Conservation (phyloP, 2,888 invertebrate species). For the Chymomyza caudatula region DNA sequence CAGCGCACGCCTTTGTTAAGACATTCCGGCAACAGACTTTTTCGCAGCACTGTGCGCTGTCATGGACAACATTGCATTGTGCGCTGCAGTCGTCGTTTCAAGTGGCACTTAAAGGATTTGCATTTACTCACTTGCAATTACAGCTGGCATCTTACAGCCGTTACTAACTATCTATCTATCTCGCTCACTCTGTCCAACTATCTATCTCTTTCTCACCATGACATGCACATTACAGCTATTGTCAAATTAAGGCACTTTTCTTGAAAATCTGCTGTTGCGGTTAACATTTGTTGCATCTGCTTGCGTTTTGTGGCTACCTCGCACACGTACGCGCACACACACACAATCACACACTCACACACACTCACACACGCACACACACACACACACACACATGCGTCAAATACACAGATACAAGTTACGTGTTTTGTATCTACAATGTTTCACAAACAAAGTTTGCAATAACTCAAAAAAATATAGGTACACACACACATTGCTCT, state of each 20-base stretch:
- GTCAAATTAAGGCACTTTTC: constrained; percentile 39
- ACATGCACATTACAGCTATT: constrained; percentile 19
- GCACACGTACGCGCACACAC: neutral
- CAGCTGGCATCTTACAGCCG: neutral
- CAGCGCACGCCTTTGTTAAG: neutral
- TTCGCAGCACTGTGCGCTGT: neutral
- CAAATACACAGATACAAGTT: neutral
- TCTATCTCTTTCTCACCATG: neutral
- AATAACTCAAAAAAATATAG: neutral
- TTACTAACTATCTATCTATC: neutral
- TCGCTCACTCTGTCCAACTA: neutral
- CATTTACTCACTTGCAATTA: constrained; percentile 51
- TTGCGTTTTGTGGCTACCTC: constrained; percentile 5
- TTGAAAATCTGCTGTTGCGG: neutral
- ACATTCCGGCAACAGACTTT: neutral
- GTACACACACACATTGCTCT: too few relatives aligned
- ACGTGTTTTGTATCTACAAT: neutral
- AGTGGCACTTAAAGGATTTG: constrained; percentile 56
- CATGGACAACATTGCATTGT: neutral
- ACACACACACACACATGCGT: too few relatives aligned
- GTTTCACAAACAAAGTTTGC: neutral
- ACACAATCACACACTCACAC: too few relatives aligned
- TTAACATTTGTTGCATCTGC: constrained; percentile 5
- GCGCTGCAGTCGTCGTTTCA: neutral
- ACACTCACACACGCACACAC: neutral